A percentile compares a stretch with the other conserved stretches of the same genome.
Evolutionary conservation across 2,113 vertebrate species (phyloP).

Genomic region (Perca schrenkii): DNA sequence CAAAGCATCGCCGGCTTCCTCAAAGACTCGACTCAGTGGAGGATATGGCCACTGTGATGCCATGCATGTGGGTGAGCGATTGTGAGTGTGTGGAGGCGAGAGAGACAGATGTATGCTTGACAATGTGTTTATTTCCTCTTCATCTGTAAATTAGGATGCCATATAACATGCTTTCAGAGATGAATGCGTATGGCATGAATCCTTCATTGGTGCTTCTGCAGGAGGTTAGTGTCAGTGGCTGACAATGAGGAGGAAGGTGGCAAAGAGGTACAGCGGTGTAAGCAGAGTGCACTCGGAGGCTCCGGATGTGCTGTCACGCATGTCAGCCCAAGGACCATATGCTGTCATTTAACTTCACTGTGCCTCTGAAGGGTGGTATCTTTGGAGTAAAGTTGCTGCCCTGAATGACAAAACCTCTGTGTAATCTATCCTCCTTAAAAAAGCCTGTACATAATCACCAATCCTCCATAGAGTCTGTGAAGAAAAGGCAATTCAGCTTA

Average conservation of each 20-base stretch:
- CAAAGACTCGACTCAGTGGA: conserved; percentile 57
- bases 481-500: conserved; percentile 62
- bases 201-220: background rate
- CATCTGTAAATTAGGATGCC: conserved; percentile 28
- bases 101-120: conserved; percentile 41
- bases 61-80: conserved; percentile 30
- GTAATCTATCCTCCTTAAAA: conserved; percentile 55
- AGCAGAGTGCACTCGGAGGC: background rate
- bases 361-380: conserved; percentile 5
- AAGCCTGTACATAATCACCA: conserved; percentile 39
- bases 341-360: conserved; percentile 9
- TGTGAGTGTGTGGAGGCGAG: conserved; percentile 12
- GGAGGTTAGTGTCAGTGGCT: background rate
- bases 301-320: background rate
- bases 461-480: conserved; percentile 29
- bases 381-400: conserved; percentile 26
- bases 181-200: conserved; percentile 8
- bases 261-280: background rate
- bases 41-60: conserved; percentile 50
- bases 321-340: conserved; percentile 5
- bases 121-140: conserved; percentile 14
- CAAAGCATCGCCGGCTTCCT: conserved; percentile 66
- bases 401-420: conserved; percentile 41
- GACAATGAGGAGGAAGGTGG: conserved; percentile 3
- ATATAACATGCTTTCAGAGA: conserved; percentile 31